Evolutionary conservation across 2,797 vertebrate genomes (phyloP), one percentile per base, ranked within the genome.

Genomic region (Natrix natrix): DNA sequence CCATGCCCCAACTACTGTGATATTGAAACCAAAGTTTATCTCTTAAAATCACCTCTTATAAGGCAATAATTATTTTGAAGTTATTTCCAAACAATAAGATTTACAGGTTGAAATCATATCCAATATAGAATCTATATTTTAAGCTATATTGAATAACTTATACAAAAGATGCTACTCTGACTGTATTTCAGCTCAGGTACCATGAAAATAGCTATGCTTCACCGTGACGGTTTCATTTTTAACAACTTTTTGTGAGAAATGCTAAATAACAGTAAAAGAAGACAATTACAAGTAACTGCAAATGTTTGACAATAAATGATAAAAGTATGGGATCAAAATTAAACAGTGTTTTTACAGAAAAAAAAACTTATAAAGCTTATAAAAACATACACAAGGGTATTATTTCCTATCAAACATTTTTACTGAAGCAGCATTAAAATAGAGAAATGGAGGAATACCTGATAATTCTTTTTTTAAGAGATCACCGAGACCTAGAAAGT

Each of bases 401-500:
- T 92, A 61, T 94, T 20, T 61, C 59, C 78, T 57, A 54, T 11
- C 89, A 89, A 0, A 1, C 37, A 10, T 4, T 87, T 17, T 66
- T 87, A 74, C 0, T 92, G 14, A 2, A 37, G 87, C 90, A 88
- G 24, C 26, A 86, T 13, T 74, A 55, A 26, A 56, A 37, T 26
- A 83, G 28, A 59, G 22, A 90, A 94, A 91, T 20, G 0, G 28
- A 17, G 69, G 28, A 94, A 54, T 98, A 99, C 99, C 99, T 98
- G 98, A 97, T 94, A 96, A 96, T 89, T 99, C 98, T 88, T 97
- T 98, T 96, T 97, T 98, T 93, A 99, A 96, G 95, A 99, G 98
- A 97, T 99, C 99, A 92, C 98, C 98, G 96, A 99, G 98, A 95
- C 98, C 98, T 8, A 99, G 98, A 88, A 99, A 98, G 96, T 99